Percentiles rank a stretch among this genome's conserved stretches.
These are phyloP conservation scores for Australoheros scitulus DNA, from an alignment of 2,113 vertebrate species.

Conservation along the genomic window DNA sequence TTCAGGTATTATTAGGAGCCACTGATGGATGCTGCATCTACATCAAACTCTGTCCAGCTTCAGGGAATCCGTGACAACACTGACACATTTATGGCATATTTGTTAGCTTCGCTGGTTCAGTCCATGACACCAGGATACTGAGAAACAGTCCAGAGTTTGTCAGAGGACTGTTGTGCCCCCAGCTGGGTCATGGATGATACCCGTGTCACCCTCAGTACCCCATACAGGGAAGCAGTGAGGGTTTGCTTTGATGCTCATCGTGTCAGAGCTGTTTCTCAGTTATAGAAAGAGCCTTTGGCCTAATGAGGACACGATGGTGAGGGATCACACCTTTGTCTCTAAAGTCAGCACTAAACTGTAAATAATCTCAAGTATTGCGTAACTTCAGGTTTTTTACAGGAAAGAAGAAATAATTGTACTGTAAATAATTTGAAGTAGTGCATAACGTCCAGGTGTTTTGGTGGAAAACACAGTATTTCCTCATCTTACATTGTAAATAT, in stretches of 20 bases:
- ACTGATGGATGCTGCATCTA: neutral
- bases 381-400: neutral
- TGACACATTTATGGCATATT: too few species aligned
- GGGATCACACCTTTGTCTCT: neutral
- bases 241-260: neutral
- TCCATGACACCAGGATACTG: neutral
- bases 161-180: too few species aligned
- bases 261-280: neutral
- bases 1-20: neutral
- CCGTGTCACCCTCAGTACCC: neutral
- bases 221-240: neutral
- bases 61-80: neutral
- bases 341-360: neutral
- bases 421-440: neutral
- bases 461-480: neutral
- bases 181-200: too few species aligned
- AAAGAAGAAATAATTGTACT: neutral
- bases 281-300: neutral
- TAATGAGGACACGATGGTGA: neutral
- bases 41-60: neutral
- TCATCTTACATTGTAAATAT: neutral
- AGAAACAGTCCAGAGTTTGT: neutral
- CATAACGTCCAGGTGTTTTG: neutral
- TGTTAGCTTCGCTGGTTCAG: neutral
- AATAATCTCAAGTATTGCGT: neutral